phyloP scores from a whole-genome alignment of 2,797 vertebrate species.

The Melopsittacus undulatus region DNA sequence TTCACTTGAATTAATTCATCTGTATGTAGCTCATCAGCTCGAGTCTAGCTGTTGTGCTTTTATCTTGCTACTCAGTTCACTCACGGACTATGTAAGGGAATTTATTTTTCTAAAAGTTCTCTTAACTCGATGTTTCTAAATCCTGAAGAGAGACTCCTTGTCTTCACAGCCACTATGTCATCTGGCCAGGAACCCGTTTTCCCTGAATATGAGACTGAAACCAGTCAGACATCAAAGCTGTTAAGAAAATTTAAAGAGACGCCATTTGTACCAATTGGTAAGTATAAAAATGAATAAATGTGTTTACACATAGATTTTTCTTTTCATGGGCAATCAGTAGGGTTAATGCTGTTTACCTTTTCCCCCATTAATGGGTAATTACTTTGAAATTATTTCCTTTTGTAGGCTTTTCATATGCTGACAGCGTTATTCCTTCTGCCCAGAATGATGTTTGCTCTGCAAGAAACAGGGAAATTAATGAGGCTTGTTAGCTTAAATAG shows the following conservation, averaged over 20 bases:
- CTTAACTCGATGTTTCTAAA: not conserved
- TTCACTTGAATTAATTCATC: not conserved
- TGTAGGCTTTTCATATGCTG: not conserved
- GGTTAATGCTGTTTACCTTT: not conserved
- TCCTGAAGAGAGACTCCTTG: not conserved
- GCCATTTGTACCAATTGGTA: conserved; percentile 90
- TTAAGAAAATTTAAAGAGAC: conserved; percentile 88
- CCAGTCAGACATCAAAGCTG: conserved; percentile 84
- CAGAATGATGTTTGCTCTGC: not conserved
- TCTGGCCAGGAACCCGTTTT: conserved; percentile 45
- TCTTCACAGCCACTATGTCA: conserved; percentile 79
- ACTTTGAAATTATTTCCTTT: not conserved
- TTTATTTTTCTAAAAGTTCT: not conserved
- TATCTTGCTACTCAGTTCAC: rapidly evolving
- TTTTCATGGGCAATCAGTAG: not conserved
- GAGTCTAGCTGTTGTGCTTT: not conserved
- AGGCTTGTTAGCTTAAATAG: not conserved
- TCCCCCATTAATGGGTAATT: not conserved
- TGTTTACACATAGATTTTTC: rapidly evolving
- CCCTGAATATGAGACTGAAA: conserved; percentile 71
- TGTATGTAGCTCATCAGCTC: not conserved
- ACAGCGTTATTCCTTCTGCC: not conserved
- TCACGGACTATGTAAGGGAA: rapidly evolving
- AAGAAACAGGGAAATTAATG: not conserved
- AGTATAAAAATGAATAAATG: conserved; percentile 32